Percentiles rank a stretch among this genome's conserved stretches.
These are phyloP conservation scores for Hippocampus guttulatus DNA, from an alignment of 2,113 vertebrate species.

Conservation along the genomic window DNA sequence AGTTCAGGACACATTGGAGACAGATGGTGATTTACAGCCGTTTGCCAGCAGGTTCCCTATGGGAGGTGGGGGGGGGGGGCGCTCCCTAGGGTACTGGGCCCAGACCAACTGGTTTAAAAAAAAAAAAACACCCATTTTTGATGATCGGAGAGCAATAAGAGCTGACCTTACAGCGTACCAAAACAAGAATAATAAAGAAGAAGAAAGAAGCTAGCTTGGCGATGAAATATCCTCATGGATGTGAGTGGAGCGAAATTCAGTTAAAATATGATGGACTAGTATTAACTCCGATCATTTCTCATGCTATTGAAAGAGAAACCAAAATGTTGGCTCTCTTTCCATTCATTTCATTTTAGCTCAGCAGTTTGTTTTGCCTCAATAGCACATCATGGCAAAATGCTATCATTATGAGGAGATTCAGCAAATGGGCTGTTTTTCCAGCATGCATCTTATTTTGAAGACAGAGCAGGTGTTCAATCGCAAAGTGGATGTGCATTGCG, in stretches of 20 bases:
- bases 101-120: conserved; percentile 10
- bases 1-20: conserved; percentile 45
- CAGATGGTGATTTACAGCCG: conserved; percentile 66
- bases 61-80: not conserved
- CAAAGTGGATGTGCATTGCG: too few species aligned
- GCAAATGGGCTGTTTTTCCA: too few species aligned
- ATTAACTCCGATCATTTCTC: not conserved
- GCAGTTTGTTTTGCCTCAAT: too few species aligned
- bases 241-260: not conserved
- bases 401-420: too few species aligned
- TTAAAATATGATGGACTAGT: not conserved
- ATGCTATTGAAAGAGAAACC: too few species aligned
- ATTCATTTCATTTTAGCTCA: too few species aligned
- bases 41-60: conserved; percentile 38
- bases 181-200: not conserved
- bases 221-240: not conserved
- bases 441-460: too few species aligned
- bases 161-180: not conserved
- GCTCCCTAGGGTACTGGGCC: not conserved
- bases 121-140: not conserved
- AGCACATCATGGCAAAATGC: too few species aligned
- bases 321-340: not conserved
- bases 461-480: too few species aligned
- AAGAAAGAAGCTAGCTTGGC: not conserved
- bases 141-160: not conserved